phyloP scores from a whole-genome alignment of 1,140 invertebrate species.

The Proctacanthus coquilletti region DNA sequence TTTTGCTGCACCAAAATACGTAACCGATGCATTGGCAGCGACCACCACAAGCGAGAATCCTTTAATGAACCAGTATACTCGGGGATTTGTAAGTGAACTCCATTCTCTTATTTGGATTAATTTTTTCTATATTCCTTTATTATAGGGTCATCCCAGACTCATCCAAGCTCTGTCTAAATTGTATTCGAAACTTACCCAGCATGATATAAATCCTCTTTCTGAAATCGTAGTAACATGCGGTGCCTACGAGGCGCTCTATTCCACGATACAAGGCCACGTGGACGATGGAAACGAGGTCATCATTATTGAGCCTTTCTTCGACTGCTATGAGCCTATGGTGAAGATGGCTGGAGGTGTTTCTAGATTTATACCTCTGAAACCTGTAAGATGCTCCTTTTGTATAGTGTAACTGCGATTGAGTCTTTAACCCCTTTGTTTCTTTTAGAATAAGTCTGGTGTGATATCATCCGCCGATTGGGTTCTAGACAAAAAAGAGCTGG shows the following conservation, averaged over 20 bases:
- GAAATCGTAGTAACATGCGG: conserved; percentile 82
- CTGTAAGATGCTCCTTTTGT: conserved; percentile 36
- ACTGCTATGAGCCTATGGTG: conserved; percentile 95
- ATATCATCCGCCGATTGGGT: conserved; percentile 73
- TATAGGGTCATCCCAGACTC: conserved; percentile 82
- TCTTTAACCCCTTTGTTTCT: not conserved
- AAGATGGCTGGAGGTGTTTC: conserved; percentile 70
- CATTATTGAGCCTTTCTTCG: conserved; percentile 96
- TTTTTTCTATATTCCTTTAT: conserved; percentile 11
- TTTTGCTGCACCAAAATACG: conserved; percentile 70
- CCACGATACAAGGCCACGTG: conserved; percentile 68
- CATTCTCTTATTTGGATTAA: not conserved
- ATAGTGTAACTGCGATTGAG: not conserved
- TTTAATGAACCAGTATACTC: conserved; percentile 80
- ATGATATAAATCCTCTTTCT: conserved; percentile 58
- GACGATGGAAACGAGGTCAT: conserved; percentile 82
- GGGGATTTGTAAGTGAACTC: conserved; percentile 54
- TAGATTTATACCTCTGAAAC: conserved; percentile 74
- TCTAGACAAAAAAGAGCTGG: conserved; percentile 70
- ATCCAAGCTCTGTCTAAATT: conserved; percentile 71
- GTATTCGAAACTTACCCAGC: conserved; percentile 63
- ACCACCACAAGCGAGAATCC: conserved; percentile 52
- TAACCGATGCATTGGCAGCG: conserved; percentile 60
- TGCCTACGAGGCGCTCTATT: conserved; percentile 86
- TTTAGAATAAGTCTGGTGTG: conserved; percentile 9